A percentile compares a stretch with the other conserved stretches of the same genome.
Conservation (phyloP, 2,113 vertebrate genomes). For the Amphilophus citrinellus region DNA sequence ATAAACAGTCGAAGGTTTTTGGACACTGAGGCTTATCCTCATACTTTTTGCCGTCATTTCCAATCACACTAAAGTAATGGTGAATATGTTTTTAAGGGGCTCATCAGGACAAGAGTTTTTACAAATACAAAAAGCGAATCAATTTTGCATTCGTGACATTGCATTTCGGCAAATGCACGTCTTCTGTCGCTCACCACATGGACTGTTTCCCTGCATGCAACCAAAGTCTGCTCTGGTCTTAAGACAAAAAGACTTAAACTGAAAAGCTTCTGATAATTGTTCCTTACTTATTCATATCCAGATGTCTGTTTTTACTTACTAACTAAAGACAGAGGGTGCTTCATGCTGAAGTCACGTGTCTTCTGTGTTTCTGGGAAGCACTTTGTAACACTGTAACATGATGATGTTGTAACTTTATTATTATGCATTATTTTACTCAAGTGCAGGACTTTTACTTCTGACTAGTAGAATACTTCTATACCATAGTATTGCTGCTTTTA, state of each 20-base stretch:
- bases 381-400: background rate
- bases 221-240: background rate
- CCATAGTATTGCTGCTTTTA: background rate
- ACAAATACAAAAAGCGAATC: too few relatives aligned
- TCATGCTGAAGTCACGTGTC: background rate
- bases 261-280: background rate
- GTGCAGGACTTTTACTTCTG: background rate
- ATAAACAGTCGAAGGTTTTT: background rate
- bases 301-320: too few relatives aligned
- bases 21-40: too few relatives aligned
- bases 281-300: too few relatives aligned
- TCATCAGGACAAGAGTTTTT: too few relatives aligned
- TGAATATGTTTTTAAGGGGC: background rate
- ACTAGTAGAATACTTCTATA: background rate
- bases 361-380: background rate
- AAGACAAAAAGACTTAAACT: background rate
- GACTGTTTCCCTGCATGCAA: background rate
- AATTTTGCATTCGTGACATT: too few relatives aligned
- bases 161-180: too few relatives aligned
- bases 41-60: background rate
- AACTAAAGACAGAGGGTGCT: too few relatives aligned
- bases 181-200: background rate
- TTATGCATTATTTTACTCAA: background rate
- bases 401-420: background rate
- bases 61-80: background rate